Evolutionary conservation across 2,888 invertebrate genomes (phyloP), one percentile per base, ranked within the genome.

Genomic region (Dicycla oo): DNA sequence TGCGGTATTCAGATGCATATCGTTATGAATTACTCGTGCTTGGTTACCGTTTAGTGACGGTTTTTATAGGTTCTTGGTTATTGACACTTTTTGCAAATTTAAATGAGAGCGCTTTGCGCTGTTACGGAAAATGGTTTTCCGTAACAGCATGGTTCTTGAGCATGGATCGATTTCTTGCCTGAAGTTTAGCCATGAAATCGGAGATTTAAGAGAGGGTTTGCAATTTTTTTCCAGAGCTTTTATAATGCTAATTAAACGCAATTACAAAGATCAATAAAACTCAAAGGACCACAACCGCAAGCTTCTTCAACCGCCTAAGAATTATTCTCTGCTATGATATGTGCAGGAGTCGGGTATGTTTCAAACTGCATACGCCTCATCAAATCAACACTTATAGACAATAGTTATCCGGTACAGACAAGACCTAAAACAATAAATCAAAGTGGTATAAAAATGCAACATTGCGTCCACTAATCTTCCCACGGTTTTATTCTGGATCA

Each of bases 401-500:
- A 76, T 69, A 62, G 34, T 53, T 65, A 78, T 80, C 73, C 47
- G 58, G 58, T 56, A 60, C 51, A 66, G 63, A 78, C 53, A 69
- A 69, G 54, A 80, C 73, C 70, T 71, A 56, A 67, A 78, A 72
- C 71, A 76, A 79, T 76, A 79, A 73, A 81, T 78, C 73, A 74
- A 61, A 53, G 70, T 67, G 76, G 71, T 74, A 79, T 58, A 80
- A 75, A 73, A 79, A 76, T 67, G 66, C 40, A 75, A 51, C 73
- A 62, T 76, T 78, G 77, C 75, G 77, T 81, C 78, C 82, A 81
- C 80, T 78, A 82, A 84, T 84, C 80, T 90, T 90, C 90, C 88
- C 90, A 90, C 90, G 89, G 83, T 87, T 66, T 81, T 85, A 83
- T 85, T 87, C 86, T 83, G 86, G 85, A 88, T 87, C 81, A 82